Evolutionary conservation across 2,113 vertebrate genomes (phyloP), one percentile per base, ranked within the genome.

Genomic region (Corapipo altera): DNA sequence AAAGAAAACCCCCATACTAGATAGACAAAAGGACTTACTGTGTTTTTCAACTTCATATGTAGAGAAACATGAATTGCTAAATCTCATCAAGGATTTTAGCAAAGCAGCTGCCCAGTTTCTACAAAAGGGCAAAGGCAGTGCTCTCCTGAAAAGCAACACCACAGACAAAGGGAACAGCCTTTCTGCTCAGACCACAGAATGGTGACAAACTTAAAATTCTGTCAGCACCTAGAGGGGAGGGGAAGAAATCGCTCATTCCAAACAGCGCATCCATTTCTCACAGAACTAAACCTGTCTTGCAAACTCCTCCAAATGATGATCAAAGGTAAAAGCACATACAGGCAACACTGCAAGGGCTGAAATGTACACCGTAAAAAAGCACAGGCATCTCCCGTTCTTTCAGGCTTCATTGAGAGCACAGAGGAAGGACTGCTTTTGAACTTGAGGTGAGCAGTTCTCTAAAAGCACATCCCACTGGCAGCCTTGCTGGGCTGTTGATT

Each of bases 251-350:
- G 19, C 71, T 91, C 55, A 5, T 39, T 88, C 39, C 58, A 88
- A 85, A 89, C 35, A 81, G 49, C 13, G 16, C 33, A 54, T 69
- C 61, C 76, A 57, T 76, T 96, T 81, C 93, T 88, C 82, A 89
- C 82, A 71, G 59, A 94, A 33, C 82, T 74, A 93, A 96, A 77
- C 51, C 88, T 61, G 76, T 67, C 94, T 73, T 33, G 66, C 64
- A 80, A 88, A 92, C 76, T 94, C 91, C 93, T 94, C 88, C 90
- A 95, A 95, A 62, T 12, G 66, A 61, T 90, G 78, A 87, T 87
- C 92, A 88, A 95, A 95, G 61, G 86, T 59, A 94, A 82, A 92
- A 95, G 71, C 27, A 4, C 59, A 78, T 46, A 81, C 43, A 95
- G 51, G 88, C 94, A 95, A 70, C 84, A 18, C 6, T 19, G 70